Percentiles rank a stretch among this genome's conserved stretches.
Conservation (phyloP, 2,888 invertebrate genomes). For the Cephus rjabovi region DNA sequence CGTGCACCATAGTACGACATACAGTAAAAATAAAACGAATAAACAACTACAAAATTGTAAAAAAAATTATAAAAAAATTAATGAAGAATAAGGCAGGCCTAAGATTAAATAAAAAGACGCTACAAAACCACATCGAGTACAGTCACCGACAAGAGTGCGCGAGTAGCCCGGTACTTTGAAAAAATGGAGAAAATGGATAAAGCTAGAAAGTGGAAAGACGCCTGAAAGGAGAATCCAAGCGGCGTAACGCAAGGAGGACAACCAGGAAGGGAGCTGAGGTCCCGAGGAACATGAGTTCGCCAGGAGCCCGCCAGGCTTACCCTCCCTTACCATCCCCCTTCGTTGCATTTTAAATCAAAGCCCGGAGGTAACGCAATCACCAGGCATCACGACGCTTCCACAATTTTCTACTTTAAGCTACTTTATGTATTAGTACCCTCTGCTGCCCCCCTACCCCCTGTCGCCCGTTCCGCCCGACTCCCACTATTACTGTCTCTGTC, state of each 20-base stretch:
- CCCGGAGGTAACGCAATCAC: slow-evolving; percentile 67
- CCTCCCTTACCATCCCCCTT: slow-evolving; percentile 44
- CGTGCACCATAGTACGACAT: no score
- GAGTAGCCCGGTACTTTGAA: not conserved
- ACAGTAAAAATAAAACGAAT: no score
- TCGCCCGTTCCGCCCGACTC: not conserved
- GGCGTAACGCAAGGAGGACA: not conserved
- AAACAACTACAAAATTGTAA: no score
- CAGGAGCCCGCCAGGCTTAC: slow-evolving; percentile 27
- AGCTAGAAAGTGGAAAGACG: not conserved
- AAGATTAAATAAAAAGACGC: not conserved
- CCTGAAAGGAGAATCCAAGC: not conserved
- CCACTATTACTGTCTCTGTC: slow-evolving; percentile 22
- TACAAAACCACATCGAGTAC: not conserved
- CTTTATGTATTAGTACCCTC: slow-evolving; percentile 65
- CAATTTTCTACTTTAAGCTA: slow-evolving; percentile 68
- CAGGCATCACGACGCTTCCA: slow-evolving; percentile 67
- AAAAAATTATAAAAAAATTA: no score
- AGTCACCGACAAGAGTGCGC: not conserved
- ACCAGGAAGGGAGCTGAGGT: not conserved
- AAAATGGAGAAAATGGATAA: not conserved
- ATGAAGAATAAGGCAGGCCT: no score
- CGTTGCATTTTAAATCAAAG: slow-evolving; percentile 68
- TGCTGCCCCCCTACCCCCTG: slow-evolving; percentile 14
- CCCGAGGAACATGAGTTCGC: slow-evolving; percentile 28